Evolutionary conservation across 1,140 invertebrate species (phyloP).

Genomic region (Macrobrachium nipponense): DNA sequence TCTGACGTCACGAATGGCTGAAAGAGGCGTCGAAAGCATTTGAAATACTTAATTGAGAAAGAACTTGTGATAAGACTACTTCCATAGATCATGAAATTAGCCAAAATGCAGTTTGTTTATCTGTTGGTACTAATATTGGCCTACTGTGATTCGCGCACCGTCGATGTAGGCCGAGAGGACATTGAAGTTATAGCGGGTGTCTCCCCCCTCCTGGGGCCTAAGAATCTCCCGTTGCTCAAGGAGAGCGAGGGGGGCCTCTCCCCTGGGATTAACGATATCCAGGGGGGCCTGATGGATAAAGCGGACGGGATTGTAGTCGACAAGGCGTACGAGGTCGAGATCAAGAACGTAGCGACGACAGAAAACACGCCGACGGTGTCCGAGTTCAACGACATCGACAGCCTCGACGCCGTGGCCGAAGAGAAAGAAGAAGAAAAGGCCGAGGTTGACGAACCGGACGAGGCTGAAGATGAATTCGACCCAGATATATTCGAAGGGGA

Average conservation of each 20-base stretch:
- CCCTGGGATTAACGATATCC: constrained; percentile 45
- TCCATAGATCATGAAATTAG: no score
- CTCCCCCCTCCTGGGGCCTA: not conserved
- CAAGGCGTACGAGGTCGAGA: not conserved
- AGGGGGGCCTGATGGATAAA: constrained; percentile 24
- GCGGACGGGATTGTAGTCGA: not conserved
- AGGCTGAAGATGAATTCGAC: constrained; percentile 6
- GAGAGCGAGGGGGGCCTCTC: not conserved
- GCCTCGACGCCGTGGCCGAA: not conserved
- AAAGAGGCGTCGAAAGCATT: no score
- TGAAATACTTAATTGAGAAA: no score
- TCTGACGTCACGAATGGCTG: no score
- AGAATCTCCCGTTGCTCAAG: not conserved
- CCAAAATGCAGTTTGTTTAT: no score
- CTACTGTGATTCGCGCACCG: no score
- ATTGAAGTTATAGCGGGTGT: constrained; percentile 4
- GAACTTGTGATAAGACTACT: no score
- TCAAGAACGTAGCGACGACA: not conserved
- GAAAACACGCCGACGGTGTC: not conserved
- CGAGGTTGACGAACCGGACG: constrained; percentile 5
- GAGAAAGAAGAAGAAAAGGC: not conserved
- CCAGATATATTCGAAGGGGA: constrained; percentile 41
- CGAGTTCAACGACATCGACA: constrained; percentile 4
- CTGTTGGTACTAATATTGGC: no score
- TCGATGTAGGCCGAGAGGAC: constrained; percentile 1